Percentiles rank a stretch among this genome's conserved stretches.
Evolutionary conservation across 2,113 vertebrate genomes (phyloP).

Genomic region (Lipophrys pholis): DNA sequence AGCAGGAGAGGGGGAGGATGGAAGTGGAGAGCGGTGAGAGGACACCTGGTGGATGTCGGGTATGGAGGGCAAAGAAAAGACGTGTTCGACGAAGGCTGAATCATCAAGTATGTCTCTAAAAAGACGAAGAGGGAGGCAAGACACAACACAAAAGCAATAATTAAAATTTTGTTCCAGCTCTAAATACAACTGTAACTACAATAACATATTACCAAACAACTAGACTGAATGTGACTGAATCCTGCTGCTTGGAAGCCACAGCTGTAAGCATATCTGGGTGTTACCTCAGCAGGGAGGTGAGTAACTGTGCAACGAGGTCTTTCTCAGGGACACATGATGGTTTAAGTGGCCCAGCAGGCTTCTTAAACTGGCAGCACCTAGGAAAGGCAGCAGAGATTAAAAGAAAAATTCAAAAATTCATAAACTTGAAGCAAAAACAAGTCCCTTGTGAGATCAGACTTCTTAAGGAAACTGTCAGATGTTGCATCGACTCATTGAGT

Average conservation of each 20-base stretch:
- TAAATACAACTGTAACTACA: neutral
- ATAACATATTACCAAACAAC: neutral
- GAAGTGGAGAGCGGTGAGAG: neutral
- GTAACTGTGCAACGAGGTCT: slow-evolving; percentile 78
- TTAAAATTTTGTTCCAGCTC: neutral
- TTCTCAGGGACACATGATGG: slow-evolving; percentile 65
- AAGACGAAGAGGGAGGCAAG: neutral
- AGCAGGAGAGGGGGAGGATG: neutral
- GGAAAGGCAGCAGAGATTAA: neutral
- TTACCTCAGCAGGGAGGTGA: slow-evolving; percentile 87
- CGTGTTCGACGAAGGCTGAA: slow-evolving; percentile 78
- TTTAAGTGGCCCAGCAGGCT: neutral
- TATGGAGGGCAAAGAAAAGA: slow-evolving; percentile 72
- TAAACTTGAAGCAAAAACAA: neutral
- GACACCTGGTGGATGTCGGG: slow-evolving; percentile 81
- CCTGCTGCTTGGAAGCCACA: neutral
- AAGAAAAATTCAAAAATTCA: neutral
- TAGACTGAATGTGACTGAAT: neutral
- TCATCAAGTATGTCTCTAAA: slow-evolving; percentile 87
- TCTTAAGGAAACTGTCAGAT: neutral
- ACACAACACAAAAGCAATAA: neutral
- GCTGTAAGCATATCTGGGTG: neutral
- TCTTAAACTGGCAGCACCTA: slow-evolving; percentile 36
- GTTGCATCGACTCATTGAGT: no score
- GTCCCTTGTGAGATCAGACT: neutral